These are phyloP conservation scores for Pachyramphus minor DNA, from an alignment of 2,113 vertebrate species.

Conservation along the genomic window DNA sequence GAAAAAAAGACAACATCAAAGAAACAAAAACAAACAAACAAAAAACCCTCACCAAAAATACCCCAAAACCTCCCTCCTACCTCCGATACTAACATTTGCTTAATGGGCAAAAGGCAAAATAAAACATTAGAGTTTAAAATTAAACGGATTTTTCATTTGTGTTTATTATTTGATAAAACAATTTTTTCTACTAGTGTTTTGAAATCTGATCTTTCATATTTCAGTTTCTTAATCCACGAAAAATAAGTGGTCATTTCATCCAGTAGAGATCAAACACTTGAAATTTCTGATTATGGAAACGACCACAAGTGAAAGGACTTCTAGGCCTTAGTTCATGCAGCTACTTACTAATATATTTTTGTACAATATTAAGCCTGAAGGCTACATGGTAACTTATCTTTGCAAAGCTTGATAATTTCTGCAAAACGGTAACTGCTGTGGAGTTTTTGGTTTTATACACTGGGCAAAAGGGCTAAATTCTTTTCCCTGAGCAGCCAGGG, in stretches of 20 bases:
- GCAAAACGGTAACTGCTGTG: background rate
- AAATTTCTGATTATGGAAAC: background rate
- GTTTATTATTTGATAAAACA: background rate
- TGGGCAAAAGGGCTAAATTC: background rate
- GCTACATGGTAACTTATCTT: background rate
- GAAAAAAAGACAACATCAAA: no score
- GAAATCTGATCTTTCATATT: background rate
- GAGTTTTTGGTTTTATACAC: background rate
- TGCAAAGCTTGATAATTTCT: background rate
- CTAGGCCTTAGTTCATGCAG: background rate
- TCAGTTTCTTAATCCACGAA: background rate
- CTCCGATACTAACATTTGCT: background rate
- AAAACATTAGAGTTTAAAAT: background rate
- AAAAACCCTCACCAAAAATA: no score
- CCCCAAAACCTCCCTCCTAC: background rate
- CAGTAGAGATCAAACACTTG: background rate
- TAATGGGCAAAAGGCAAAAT: background rate
- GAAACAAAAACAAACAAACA: no score
- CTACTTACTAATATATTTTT: background rate
- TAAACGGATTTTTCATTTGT: background rate
- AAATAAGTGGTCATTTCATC: background rate
- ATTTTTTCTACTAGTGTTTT: background rate
- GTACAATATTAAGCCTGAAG: background rate
- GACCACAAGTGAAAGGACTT: background rate
- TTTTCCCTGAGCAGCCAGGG: background rate